A percentile compares a stretch with the other conserved stretches of the same genome.
These are phyloP conservation scores for Sprattus sprattus DNA, from an alignment of 2,113 vertebrate genomes.

Conservation along the genomic window DNA sequence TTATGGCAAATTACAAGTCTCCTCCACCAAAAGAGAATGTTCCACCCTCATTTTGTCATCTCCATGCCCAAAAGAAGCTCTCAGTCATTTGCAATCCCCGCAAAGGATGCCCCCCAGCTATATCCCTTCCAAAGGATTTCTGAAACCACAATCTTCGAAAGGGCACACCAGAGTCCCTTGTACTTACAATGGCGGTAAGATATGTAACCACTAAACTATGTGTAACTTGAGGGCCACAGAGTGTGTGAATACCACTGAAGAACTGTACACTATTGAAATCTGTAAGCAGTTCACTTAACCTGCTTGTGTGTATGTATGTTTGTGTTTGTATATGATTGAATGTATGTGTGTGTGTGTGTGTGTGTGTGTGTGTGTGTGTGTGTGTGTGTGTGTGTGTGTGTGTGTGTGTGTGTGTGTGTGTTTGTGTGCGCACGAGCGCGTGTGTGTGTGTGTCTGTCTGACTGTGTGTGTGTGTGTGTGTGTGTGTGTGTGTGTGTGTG, in stretches of 20 bases:
- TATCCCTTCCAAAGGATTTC: constrained; percentile 49
- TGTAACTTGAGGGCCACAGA: neutral
- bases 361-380: neutral
- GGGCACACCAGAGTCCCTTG: constrained; percentile 41
- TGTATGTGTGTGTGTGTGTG: neutral
- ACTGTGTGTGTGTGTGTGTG: neutral
- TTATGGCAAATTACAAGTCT: constrained; percentile 68
- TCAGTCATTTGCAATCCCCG: constrained; percentile 53
- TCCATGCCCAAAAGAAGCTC: constrained; percentile 59
- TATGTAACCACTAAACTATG: constrained; percentile 20
- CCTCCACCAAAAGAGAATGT: constrained; percentile 55
- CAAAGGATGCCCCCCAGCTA: constrained; percentile 47
- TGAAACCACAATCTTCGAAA: constrained; percentile 51
- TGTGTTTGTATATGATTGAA: neutral
- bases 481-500: neutral
- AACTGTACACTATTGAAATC: neutral
- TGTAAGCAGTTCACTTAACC: neutral
- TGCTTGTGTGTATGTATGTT: neutral
- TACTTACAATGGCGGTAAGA: constrained; percentile 26
- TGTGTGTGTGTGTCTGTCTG: neutral
- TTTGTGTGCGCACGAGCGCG: neutral
- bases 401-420: neutral
- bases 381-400: neutral
- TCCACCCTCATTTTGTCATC: constrained; percentile 65
- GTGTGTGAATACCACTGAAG: neutral